Evolutionary conservation across 2,888 invertebrate genomes (phyloP).

Genomic region (Dendrolimus houi): DNA sequence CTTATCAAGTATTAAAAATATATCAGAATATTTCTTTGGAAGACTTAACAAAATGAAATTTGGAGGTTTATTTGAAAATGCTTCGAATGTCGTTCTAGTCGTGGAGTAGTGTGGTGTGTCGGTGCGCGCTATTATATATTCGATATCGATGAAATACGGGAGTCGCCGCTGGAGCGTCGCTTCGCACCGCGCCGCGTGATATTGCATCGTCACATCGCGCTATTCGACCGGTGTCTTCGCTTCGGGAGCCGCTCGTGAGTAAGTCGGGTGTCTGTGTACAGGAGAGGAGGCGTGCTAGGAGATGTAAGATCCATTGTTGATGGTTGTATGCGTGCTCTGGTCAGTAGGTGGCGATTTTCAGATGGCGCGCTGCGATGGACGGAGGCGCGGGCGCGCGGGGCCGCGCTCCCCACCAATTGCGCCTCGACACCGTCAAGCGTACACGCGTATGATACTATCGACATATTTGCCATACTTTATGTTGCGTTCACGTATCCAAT

Average conservation of each 20-base stretch:
- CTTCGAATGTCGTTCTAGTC: background rate
- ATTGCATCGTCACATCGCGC: background rate
- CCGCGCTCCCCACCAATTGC: background rate
- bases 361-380: slow-evolving; percentile 9
- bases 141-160: background rate
- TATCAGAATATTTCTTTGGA: too few relatives aligned
- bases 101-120: background rate
- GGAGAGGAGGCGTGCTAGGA: background rate
- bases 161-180: background rate
- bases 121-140: background rate
- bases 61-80: too few relatives aligned
- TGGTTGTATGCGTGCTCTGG: slow-evolving; percentile 8
- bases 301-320: background rate
- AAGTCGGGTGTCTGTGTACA: background rate
- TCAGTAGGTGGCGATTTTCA: slow-evolving; percentile 31
- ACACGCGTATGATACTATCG: slow-evolving; percentile 1
- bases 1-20: too few relatives aligned
- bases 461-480: background rate
- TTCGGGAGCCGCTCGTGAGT: background rate
- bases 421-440: background rate
- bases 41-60: too few relatives aligned
- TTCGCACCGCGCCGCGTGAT: background rate
- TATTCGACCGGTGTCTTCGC: background rate
- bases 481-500: background rate
- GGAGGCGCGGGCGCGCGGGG: background rate